Evolutionary conservation across 2,888 invertebrate species (phyloP).

Genomic region (Synergus umbraculus): DNA sequence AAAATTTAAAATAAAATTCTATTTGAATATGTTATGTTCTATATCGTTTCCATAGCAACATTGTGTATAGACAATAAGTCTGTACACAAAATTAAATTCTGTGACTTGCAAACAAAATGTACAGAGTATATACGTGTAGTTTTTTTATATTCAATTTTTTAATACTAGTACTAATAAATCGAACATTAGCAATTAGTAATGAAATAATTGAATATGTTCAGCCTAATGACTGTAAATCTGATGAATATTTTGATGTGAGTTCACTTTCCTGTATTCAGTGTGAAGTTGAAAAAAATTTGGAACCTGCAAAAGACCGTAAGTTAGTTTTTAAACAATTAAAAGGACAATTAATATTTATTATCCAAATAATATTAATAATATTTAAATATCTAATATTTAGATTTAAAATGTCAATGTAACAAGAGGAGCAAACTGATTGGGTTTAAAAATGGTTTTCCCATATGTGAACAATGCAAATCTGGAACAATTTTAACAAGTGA

Average conservation of each 20-base stretch:
- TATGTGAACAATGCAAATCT: slow-evolving; percentile 70
- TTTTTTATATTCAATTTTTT: slow-evolving; percentile 8
- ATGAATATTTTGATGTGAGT: slow-evolving; percentile 79
- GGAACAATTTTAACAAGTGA: slow-evolving; percentile 71
- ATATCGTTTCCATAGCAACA: slow-evolving; percentile 15
- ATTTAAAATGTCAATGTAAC: slow-evolving; percentile 78
- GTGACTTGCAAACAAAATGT: neutral
- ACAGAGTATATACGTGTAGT: neutral
- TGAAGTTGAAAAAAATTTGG: slow-evolving; percentile 73
- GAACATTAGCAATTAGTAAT: slow-evolving; percentile 41
- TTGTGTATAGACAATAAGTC: neutral
- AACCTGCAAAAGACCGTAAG: slow-evolving; percentile 75
- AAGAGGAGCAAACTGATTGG: slow-evolving; percentile 68
- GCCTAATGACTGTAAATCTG: slow-evolving; percentile 73
- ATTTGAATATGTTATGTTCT: neutral
- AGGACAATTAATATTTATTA: neutral
- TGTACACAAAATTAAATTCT: slow-evolving; percentile 15
- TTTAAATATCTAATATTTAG: slow-evolving; percentile 66
- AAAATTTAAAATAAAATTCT: neutral
- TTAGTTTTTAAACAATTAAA: slow-evolving; percentile 30
- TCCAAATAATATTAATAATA: neutral
- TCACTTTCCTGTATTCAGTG: slow-evolving; percentile 78
- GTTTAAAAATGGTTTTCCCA: slow-evolving; percentile 62
- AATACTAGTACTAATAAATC: slow-evolving; percentile 8
- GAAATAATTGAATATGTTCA: slow-evolving; percentile 63